Percentiles rank a stretch among this genome's conserved stretches.
Evolutionary conservation across 2,888 invertebrate species (phyloP).

Genomic region (Empis stercorea): DNA sequence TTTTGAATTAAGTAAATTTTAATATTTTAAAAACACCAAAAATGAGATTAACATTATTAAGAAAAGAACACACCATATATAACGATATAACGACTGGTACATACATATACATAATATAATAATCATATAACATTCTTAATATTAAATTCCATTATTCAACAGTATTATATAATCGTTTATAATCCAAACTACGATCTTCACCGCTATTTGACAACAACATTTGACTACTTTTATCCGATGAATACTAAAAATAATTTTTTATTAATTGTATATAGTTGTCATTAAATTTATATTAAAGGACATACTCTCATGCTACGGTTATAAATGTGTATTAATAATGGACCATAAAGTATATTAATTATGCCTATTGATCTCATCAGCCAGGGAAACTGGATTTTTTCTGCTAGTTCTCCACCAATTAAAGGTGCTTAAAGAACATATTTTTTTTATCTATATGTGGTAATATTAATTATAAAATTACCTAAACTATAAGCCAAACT

Average conservation of each 20-base stretch:
- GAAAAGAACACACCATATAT: no score
- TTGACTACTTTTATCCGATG: constrained; percentile 27
- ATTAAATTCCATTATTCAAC: constrained; percentile 18
- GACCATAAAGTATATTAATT: constrained; percentile 54
- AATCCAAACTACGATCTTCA: constrained; percentile 23
- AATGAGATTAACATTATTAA: no score
- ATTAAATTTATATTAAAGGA: neutral
- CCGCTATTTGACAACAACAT: constrained; percentile 23
- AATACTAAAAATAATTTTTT: constrained; percentile 13
- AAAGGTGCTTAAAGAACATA: constrained; percentile 46
- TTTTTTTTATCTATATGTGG: no score
- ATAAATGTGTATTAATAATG: constrained; percentile 41
- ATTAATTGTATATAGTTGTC: neutral
- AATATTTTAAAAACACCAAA: no score
- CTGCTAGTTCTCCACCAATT: constrained; percentile 57
- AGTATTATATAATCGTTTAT: constrained; percentile 32
- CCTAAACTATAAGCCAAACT: constrained; percentile 68
- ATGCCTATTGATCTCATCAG: constrained; percentile 59
- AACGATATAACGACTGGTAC: no score
- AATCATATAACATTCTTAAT: no score
- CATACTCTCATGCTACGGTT: constrained; percentile 29
- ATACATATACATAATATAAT: no score
- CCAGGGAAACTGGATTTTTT: constrained; percentile 58
- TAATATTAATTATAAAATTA: constrained; percentile 24
- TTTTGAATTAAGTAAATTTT: no score